Evolutionary conservation across 2,888 invertebrate genomes (phyloP), one percentile per base, ranked within the genome.

Genomic region (Ceratothoa steindachneri): DNA sequence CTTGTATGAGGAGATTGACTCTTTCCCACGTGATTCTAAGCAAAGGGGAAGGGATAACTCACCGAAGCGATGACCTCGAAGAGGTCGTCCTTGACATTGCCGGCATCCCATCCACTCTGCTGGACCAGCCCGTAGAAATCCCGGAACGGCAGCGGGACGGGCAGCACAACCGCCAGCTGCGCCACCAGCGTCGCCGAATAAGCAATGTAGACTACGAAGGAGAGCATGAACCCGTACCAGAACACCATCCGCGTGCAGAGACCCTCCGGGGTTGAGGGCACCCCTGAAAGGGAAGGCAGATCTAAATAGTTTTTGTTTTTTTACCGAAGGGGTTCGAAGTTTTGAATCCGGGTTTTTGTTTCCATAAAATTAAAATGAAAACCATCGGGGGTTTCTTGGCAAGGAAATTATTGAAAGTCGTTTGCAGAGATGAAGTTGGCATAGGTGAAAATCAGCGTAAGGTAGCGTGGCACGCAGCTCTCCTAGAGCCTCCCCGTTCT

Each of bases 101-200:
- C 78, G 0, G 78, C 78, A 28, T 73, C 67, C 78, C 78, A 78
- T 28, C 66, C 73, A 3, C 27, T 30, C 27, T 65, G 71, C 15
- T 29, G 60, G 5, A 75, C 68, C 24, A 78, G 69, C 52, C 72
- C 72, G 30, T 24, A 64, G 19, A 80, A 68, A 68, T 77, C 64
- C 15, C 67, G 51, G 69, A 80, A 80, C 0, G 76, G 77, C 2
- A 76, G 74, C 2, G 72, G 1, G 0, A 73, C 73, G 1, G 75
- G 75, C 19, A 24, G 31, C 51, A 68, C 71, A 12, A 77, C 75
- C 1, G 80, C 73, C 22, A 80, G 69, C 22, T 76, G 71, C 5
- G 77, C 73, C 24, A 75, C 67, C 19, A 80, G 71, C 3, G 77
- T 80, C 60, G 80, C 77, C 1, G 75, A 73, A 69, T 80, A 80